phyloP scores from a whole-genome alignment of 2,888 invertebrate genomes.

The Nephrotoma appendiculata region DNA sequence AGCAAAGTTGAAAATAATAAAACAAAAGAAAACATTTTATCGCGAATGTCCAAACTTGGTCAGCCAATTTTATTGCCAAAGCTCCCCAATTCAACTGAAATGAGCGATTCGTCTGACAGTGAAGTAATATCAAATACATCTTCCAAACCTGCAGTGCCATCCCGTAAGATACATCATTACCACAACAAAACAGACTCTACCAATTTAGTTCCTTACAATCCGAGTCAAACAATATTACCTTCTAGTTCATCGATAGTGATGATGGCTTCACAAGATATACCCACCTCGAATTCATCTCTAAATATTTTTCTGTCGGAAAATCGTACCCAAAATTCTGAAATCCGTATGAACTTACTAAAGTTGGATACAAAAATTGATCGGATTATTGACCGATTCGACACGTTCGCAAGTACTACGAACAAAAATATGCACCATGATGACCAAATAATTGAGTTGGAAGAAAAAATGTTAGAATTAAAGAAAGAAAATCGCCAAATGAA shows the following conservation, averaged over 20 bases:
- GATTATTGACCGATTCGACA: conserved; percentile 38
- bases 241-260: not conserved
- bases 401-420: conserved; percentile 6
- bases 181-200: not conserved
- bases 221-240: conserved; percentile 11
- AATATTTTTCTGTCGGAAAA: conserved; percentile 43
- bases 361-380: conserved; percentile 47
- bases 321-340: conserved; percentile 47
- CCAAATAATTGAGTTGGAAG: conserved; percentile 25
- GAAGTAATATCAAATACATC: conserved; percentile 21
- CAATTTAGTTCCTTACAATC: not conserved
- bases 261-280: conserved; percentile 10
- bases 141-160: not conserved
- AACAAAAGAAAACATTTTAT: conserved; percentile 34
- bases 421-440: conserved; percentile 9
- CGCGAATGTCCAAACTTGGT: conserved; percentile 44
- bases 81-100: conserved; percentile 15
- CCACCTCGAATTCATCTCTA: conserved; percentile 28
- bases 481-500: conserved; percentile 23
- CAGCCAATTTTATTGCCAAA: conserved; percentile 12
- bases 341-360: conserved; percentile 47
- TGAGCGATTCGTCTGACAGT: conserved; percentile 34
- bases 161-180: not conserved
- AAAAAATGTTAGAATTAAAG: conserved; percentile 27
- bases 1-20: conserved; percentile 3